Evolutionary conservation across 2,797 vertebrate species (phyloP), one percentile per base, ranked within the genome.

Genomic region (Lagocephalus sceleratus): DNA sequence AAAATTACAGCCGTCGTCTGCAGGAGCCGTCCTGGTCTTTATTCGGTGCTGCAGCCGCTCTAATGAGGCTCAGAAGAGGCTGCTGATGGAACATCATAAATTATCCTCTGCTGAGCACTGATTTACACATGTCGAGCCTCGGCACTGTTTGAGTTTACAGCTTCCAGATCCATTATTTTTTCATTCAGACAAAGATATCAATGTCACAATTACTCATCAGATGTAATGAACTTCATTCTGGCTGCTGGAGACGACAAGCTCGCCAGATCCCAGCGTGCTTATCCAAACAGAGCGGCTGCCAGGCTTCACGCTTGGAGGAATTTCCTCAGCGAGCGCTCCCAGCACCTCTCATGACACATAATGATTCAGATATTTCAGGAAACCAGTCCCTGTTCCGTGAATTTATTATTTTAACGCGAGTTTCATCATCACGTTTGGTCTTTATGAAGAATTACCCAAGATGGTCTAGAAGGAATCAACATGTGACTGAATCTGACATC

Each of bases 201-300:
- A 46, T 75, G 69, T 67, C 55, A 60, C 66, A 64, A 82, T 65
- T 45, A 57, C 67, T 76, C 56, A 63, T 76, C 47, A 32, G 25
- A 60, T 71, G 39, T 78, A 68, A 79, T 74, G 53, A 72, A 67
- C 71, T 58, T 83, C 62, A 53, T 39, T 73, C 39, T 29, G 57
- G 48, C 35, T 41, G 52, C 47, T 39, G 54, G 67, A 78, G 48
- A 12, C 12, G 38, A 43, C 25, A 26, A 12, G 51, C 26, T 50
- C 20, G 35, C 51, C 60, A 78, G 75, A 58, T 73, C 59, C 44
- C 47, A 40, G 38, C 29, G 52, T 47, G 57, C 54, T 74, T 71
- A 66, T 70, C 62, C 68, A 81, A 83, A 83, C 73, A 72, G 19
- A 71, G 54, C 4, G 38, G 15, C 66, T 79, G 71, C 77, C 73